phyloP scores from a whole-genome alignment of 92 coral and sea anemone species.

The Nematostella vectensis region DNA sequence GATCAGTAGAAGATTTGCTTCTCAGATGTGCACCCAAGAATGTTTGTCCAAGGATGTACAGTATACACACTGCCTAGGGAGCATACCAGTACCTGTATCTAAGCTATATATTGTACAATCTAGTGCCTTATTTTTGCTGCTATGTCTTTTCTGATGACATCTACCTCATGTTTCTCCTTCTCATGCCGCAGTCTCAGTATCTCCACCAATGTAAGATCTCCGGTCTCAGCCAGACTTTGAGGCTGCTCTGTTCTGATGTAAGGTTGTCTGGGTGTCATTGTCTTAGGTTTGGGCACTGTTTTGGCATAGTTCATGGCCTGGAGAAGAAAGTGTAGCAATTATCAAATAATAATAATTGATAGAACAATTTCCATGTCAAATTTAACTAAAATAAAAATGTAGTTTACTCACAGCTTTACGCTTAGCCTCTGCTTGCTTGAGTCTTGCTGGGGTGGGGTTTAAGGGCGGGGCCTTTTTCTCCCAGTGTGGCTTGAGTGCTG shows the following conservation, averaged over 20 bases:
- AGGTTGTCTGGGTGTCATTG: conserved; percentile 1
- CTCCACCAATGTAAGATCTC: conserved; percentile 65
- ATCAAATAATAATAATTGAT: background rate
- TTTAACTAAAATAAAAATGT: background rate
- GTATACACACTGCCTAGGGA: too few species aligned
- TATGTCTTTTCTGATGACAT: conserved; percentile 64
- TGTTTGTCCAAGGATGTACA: too few species aligned
- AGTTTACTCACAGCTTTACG: conserved; percentile 60
- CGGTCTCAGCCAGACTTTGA: conserved; percentile 4
- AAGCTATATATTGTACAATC: background rate
- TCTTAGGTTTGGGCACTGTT: conserved; percentile 78
- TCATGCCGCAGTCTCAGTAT: conserved; percentile 78
- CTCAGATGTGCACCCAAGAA: too few species aligned
- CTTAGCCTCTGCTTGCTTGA: conserved; percentile 60
- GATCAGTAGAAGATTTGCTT: too few species aligned
- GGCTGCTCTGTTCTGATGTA: conserved; percentile 4
- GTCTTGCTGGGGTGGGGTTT: conserved; percentile 29
- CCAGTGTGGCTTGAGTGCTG: conserved; percentile 42
- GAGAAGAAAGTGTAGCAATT: background rate
- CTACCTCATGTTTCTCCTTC: conserved; percentile 76
- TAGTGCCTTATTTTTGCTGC: conserved; percentile 57
- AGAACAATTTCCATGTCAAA: background rate
- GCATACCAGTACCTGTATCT: too few species aligned
- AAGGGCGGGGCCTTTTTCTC: conserved; percentile 17
- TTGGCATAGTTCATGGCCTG: conserved; percentile 90